These are phyloP conservation scores for Danaus chrysippus DNA, from an alignment of 2,888 invertebrate genomes.

Conservation along the genomic window DNA sequence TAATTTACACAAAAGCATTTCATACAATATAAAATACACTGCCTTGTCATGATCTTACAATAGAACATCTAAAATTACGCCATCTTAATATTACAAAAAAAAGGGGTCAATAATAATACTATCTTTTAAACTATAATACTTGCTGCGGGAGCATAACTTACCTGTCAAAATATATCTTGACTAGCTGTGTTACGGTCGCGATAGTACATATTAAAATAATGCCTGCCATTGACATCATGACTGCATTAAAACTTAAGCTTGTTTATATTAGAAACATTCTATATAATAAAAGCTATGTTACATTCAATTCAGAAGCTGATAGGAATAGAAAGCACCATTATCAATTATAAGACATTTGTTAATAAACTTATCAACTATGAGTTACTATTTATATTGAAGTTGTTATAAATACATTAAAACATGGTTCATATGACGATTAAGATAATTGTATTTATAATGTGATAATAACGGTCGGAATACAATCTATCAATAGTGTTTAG, in stretches of 20 bases:
- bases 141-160: slow-evolving; percentile 42
- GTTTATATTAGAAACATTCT: no score
- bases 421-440: no score
- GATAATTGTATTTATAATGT: not conserved
- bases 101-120: slow-evolving; percentile 57
- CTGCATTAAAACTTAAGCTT: slow-evolving; percentile 3
- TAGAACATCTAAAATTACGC: slow-evolving; percentile 74
- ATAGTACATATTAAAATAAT: slow-evolving; percentile 16
- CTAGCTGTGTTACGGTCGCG: slow-evolving; percentile 55
- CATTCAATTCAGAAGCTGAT: no score
- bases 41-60: slow-evolving; percentile 73
- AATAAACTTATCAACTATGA: no score
- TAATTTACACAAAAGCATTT: slow-evolving; percentile 63
- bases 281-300: no score
- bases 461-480: not conserved
- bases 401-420: no score
- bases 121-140: slow-evolving; percentile 64
- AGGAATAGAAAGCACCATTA: no score
- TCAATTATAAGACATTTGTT: no score
- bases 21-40: slow-evolving; percentile 57
- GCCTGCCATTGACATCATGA: slow-evolving; percentile 20
- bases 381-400: no score
- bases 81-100: slow-evolving; percentile 66
- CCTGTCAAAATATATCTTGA: slow-evolving; percentile 58
- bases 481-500: not conserved